phyloP scores from a whole-genome alignment of 2,113 vertebrate genomes.

The Alectura lathami region DNA sequence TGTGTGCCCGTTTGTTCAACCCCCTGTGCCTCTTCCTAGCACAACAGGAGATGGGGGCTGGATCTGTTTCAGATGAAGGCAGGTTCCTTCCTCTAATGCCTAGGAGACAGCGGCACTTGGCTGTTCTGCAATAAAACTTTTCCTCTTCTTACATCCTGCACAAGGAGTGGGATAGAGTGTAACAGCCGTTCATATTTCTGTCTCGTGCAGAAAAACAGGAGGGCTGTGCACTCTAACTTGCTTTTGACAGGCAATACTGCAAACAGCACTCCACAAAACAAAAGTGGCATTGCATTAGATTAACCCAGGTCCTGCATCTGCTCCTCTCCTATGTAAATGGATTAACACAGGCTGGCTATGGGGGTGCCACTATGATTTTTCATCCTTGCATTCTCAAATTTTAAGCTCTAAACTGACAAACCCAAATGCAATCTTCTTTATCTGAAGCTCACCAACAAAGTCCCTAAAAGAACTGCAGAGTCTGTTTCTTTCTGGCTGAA shows the following conservation, averaged over 20 bases:
- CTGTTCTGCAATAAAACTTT: not conserved
- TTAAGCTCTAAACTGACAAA: not conserved
- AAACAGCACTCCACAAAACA: not conserved
- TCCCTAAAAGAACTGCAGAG: not conserved
- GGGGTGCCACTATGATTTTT: not conserved
- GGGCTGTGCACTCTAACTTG: not conserved
- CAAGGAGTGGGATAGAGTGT: not conserved
- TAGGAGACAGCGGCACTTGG: rapidly evolving
- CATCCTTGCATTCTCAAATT: not conserved
- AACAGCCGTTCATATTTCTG: not conserved
- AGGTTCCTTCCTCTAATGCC: rapidly evolving
- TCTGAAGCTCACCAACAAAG: not conserved
- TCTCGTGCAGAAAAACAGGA: not conserved
- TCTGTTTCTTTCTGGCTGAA: not conserved
- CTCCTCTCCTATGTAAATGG: not conserved
- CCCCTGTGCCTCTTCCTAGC: rapidly evolving
- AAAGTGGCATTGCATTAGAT: not conserved
- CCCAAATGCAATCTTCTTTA: not conserved
- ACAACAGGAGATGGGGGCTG: not conserved
- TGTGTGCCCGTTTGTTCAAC: no score
- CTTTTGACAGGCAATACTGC: not conserved
- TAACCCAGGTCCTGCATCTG: not conserved
- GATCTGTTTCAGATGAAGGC: not conserved
- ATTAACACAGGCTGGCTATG: not conserved
- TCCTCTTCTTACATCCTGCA: not conserved